A percentile compares a stretch with the other conserved stretches of the same genome.
These are phyloP conservation scores for Aphrocallistes beatrix DNA, from an alignment of 37 sponge, comb jelly and placozoan species.

Conservation along the genomic window DNA sequence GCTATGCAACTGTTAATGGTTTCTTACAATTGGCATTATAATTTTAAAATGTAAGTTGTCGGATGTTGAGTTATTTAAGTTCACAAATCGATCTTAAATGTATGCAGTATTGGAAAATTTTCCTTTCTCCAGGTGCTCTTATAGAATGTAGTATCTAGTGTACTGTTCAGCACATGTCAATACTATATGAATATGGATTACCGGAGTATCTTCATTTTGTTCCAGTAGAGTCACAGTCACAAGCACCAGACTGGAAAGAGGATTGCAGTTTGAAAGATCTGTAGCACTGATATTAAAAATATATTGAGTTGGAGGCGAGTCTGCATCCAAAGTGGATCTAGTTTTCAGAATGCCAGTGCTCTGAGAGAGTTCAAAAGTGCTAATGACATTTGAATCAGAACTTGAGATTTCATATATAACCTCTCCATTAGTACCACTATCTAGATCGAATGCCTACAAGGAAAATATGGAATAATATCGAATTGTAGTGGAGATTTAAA, in stretches of 20 bases:
- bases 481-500: too few relatives aligned
- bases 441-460: not conserved
- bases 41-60: too few relatives aligned
- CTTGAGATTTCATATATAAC: not conserved
- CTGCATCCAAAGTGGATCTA: not conserved
- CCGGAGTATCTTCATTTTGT: slow-evolving; percentile 14
- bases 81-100: too few relatives aligned
- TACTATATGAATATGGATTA: too few relatives aligned
- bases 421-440: not conserved
- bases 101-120: too few relatives aligned
- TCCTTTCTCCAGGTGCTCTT: too few relatives aligned
- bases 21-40: too few relatives aligned
- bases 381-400: not conserved
- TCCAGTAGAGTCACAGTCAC: not conserved
- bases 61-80: too few relatives aligned
- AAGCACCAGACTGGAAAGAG: not conserved
- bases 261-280: not conserved
- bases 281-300: not conserved
- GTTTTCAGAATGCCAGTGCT: not conserved
- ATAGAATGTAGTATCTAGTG: not conserved
- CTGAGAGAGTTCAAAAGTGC: not conserved
- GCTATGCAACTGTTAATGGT: too few relatives aligned
- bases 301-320: slow-evolving; percentile 1
- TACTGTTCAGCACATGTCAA: too few relatives aligned
- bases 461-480: too few relatives aligned